Conservation (phyloP, 2,888 invertebrate species). For the Thymelicus acteon region DNA sequence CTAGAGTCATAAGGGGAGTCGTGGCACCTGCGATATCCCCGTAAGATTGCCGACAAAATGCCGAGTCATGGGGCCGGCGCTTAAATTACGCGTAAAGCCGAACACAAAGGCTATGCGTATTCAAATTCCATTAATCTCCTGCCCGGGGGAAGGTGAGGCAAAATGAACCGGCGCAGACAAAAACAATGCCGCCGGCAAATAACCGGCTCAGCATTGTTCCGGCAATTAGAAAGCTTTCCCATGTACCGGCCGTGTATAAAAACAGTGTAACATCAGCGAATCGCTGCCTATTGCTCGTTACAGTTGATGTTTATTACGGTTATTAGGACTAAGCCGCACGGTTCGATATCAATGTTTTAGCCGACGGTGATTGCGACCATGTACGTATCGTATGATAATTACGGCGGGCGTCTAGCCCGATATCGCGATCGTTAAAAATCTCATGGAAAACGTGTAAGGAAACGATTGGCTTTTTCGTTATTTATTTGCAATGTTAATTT, state of each 20-base stretch:
- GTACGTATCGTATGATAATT: constrained; percentile 34
- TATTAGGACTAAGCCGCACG: constrained; percentile 81
- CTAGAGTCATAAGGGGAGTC: constrained; percentile 60
- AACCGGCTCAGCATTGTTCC: constrained; percentile 85
- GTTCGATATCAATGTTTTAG: constrained; percentile 75
- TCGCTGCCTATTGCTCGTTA: constrained; percentile 84
- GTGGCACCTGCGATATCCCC: constrained; percentile 66
- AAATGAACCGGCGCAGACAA: constrained; percentile 83
- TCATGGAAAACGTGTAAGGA: constrained; percentile 31
- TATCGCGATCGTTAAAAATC: constrained; percentile 58
- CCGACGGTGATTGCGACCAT: constrained; percentile 64
- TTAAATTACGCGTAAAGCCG: constrained; percentile 84
- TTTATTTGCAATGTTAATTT: background rate
- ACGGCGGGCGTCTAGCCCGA: constrained; percentile 29
- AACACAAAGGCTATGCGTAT: constrained; percentile 84
- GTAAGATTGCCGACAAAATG: constrained; percentile 74
- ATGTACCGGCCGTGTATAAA: constrained; percentile 84
- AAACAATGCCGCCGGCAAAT: constrained; percentile 85
- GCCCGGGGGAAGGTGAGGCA: constrained; percentile 78
- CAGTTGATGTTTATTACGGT: constrained; percentile 84
- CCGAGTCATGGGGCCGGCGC: constrained; percentile 79
- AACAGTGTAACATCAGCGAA: constrained; percentile 84
- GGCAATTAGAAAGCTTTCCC: constrained; percentile 86
- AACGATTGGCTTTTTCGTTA: background rate
- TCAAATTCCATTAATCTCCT: constrained; percentile 85